Base-by-base conservation (phyloP, 2,888 invertebrate genomes). In the Torymus auratus region DNA sequence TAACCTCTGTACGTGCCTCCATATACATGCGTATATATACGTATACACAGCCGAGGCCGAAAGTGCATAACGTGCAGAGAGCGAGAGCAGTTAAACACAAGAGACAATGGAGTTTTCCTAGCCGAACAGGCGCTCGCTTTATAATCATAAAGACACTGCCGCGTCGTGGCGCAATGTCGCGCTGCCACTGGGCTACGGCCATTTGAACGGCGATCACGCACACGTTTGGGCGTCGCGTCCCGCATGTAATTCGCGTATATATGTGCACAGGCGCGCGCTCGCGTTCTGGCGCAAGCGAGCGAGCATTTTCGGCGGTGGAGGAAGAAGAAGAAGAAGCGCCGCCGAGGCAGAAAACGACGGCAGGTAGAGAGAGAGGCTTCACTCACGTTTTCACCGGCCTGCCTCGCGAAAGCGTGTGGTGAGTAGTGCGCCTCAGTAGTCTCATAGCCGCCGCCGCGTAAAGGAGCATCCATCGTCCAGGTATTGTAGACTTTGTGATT, bases 171-270 rank as follows among this genome's bases (percentile, higher is more conserved):
- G 28, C 69, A 15, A 67, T 41, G 41, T 41, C 41, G 7, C 41
- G 7, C 7, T 41, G 7, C 41, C 41, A 41, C 41, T 41, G 41
- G 41, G 62, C 53, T 3, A n/a, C 7, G 61, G 58, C 70, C 41
- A 78, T 83, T 77, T 77, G 82, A 81, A 80, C 82, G 23, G 23
- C 61, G 65, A 83, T 82, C 73, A 76, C 80, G 78, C 77, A 58
- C 79, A 62, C 41, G 41, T 10, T 7, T 7, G 41, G 41, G 28
- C 60, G 75, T 75, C 50, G 61, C 72, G 79, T 60, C 50, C 76
- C 61, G 60, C 73, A 83, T 79, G 73, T 61, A 80, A 83, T 84
- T 67, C 67, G 53, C 67, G 15, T 50, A 79, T 20, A 20, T 20
- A 20, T 20, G 20, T 20, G 20, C 20, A 20, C 20, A 20, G 1